phyloP scores from a whole-genome alignment of 2,113 vertebrate species.

The Manacus vitellinus region DNA sequence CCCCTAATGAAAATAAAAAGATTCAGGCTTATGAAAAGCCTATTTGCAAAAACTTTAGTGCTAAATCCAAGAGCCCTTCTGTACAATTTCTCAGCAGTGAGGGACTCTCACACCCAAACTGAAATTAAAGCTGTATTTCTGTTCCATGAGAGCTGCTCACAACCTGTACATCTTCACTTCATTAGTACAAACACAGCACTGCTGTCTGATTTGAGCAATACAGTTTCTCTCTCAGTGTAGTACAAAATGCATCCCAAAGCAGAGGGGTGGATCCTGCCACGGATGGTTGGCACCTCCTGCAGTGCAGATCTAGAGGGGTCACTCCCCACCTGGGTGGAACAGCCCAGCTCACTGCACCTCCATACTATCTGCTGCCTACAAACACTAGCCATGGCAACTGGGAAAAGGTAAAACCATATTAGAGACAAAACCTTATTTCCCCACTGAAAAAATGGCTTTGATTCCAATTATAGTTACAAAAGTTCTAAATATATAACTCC shows the following conservation, averaged over 20 bases:
- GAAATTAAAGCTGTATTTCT: constrained; percentile 20
- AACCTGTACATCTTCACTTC: not conserved
- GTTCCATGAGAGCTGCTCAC: not conserved
- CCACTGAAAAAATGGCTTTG: not conserved
- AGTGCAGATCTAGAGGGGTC: not conserved
- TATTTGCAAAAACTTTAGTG: constrained; percentile 40
- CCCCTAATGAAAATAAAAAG: constrained; percentile 50
- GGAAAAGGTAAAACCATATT: not conserved
- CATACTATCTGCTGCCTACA: not conserved
- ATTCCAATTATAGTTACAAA: not conserved
- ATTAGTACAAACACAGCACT: not conserved
- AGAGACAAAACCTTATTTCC: not conserved
- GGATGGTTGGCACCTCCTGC: not conserved
- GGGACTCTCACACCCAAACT: not conserved
- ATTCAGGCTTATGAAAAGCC: constrained; percentile 36
- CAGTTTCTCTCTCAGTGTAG: not conserved
- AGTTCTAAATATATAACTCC: not conserved
- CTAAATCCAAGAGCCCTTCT: not conserved
- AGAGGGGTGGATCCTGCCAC: not conserved
- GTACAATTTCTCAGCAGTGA: not conserved
- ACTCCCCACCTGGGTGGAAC: not conserved
- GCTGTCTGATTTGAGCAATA: not conserved
- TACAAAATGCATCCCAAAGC: not conserved
- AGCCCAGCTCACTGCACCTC: accelerated
- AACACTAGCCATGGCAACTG: accelerated